Base-by-base conservation (phyloP, 2,797 vertebrate species). In the Benthosema pterotum region DNA sequence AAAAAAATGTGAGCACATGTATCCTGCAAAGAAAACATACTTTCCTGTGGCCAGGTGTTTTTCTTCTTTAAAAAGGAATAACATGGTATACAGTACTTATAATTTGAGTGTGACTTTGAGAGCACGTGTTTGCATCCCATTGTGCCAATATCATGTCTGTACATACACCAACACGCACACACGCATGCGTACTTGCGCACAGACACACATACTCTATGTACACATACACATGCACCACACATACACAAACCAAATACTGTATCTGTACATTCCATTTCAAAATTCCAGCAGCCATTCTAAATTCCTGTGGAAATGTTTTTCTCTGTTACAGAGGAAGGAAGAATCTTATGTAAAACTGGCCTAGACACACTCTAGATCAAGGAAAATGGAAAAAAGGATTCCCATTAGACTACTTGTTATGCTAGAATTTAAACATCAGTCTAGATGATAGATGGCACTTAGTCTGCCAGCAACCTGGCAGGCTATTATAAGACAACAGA, bases 21-120 rank as follows among this genome's bases (percentile, higher is more conserved):
- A 59, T 71, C 61, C 54, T 61, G 53, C 69, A 61, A 75, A 53
- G 54, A 69, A 74, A 75, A 71, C 57, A 64, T 52, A 55, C 57
- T 57, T n/a, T 54, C 69, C 5, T 42, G 19, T 32, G 52, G 42
- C 38, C 1, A 6, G 43, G 60, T 28, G 22, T 7, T 19, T 66
- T 11, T 17, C 28, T 28, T 28, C 28, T 38, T 38, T 38, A 9
- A 38, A 45, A 47, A 19, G 47, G 57, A 72, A 64, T 11, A 61
- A 54, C 15, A 32, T 12, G n/a, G 47, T 32, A 52, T 67, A 5
- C 11, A 19, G n/a, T n/a, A n/a, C n/a, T n/a, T 3, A 13, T 2
- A 18, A 12, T 19, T 9, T 11, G 15, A 60, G 5, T 64, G 58
- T 63, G 15, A n/a, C 45, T 14, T 14, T 2, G 2, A 38, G 54